Conservation (phyloP, 2,113 vertebrate genomes). For the Bothrops jararaca region DNA sequence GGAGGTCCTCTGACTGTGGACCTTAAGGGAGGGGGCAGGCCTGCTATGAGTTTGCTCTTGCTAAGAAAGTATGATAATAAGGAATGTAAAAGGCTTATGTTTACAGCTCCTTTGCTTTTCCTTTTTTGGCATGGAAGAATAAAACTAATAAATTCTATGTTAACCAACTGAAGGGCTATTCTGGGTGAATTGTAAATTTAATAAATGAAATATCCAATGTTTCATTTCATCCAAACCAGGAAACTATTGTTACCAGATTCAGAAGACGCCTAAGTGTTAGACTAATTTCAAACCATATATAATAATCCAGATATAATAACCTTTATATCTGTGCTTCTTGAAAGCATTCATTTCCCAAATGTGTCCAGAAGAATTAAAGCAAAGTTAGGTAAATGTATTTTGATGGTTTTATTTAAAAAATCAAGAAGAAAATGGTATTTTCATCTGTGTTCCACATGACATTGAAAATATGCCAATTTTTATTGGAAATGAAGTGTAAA, state of each 20-base stretch:
- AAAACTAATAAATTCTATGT: background rate
- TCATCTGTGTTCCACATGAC: background rate
- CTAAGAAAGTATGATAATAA: background rate
- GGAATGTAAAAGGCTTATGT: background rate
- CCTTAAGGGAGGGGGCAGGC: background rate
- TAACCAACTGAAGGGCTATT: background rate
- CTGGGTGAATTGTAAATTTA: background rate
- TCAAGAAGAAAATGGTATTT: background rate
- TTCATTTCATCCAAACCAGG: background rate
- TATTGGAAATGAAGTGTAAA: conserved; percentile 3
- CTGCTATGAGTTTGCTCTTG: background rate
- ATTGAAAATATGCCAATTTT: conserved; percentile 16
- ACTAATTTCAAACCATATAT: background rate
- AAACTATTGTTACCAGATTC: background rate
- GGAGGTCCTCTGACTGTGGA: background rate
- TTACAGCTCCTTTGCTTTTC: background rate
- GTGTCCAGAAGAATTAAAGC: background rate
- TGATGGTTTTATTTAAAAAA: background rate
- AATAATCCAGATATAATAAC: background rate
- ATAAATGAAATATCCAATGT: background rate
- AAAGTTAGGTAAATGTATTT: background rate
- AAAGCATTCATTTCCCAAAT: background rate
- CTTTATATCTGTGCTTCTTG: background rate
- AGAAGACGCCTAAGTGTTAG: background rate
- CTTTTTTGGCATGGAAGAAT: background rate